Base-by-base conservation (phyloP, 2,888 invertebrate genomes). In the Tipula helvola region DNA sequence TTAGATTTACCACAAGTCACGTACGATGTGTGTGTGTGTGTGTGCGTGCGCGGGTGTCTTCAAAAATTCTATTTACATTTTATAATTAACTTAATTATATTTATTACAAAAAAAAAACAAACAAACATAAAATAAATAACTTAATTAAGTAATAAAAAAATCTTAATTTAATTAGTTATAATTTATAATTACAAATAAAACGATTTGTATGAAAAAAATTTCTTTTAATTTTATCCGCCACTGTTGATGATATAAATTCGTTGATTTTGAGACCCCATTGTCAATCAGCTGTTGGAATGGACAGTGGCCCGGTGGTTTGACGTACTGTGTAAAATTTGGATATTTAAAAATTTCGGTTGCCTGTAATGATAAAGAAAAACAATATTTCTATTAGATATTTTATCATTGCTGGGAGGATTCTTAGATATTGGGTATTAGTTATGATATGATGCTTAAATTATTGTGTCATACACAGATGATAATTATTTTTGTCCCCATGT, bases 311-410 rank as follows among this genome's bases (percentile, higher is more conserved):
- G 91, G 90, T 18, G 90, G 90, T 83, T 90, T 91, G 0, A 91
- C 90, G 86, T 89, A 91, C 42, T 90, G 89, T 1, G 91, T 91
- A 86, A 91, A 91, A 87, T 90, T 91, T 0, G 91, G 91, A 89
- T 90, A 91, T 13, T 90, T 89, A 88, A 91, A 91, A 39, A 91
- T 91, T 88, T 91, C 91, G 5, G 91, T 90, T 2, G 91, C 90
- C 91, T 91, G 86, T 0, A 89, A 89, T 83, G 7, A 44, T 41
- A 44, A 87, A 47, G 36, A 28, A 39, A 86, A 18, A 28, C 12
- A 10, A 42, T 18, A 39, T 13, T 85, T 85, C 13, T 5, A 47
- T 47, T 12, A 47, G 1, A 44, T 44, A 8, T 8, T 12, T 44
- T 44, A 44, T n/a, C 8, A 12, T 42, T 3, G 42, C 5, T 42